Conservation (phyloP, 1,140 invertebrate genomes). For the Plectrocnemia conspersa region DNA sequence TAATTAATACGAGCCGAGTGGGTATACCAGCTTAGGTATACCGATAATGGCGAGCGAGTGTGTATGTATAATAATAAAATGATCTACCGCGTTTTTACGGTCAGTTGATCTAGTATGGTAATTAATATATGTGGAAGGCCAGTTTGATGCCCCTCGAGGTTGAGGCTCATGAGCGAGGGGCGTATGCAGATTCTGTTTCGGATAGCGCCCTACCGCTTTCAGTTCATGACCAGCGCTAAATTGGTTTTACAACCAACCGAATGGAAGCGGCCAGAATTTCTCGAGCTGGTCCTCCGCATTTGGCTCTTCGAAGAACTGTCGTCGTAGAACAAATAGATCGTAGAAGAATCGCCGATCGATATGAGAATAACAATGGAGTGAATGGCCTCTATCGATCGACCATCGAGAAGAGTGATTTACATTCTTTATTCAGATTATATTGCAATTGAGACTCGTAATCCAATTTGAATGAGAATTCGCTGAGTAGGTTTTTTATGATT, state of each 20-base stretch:
- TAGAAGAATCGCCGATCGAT: not conserved
- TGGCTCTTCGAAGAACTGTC: too few relatives aligned
- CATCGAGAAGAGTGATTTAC: not conserved
- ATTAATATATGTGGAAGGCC: constrained; percentile 22
- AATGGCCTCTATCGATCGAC: not conserved
- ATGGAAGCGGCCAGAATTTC: constrained; percentile 12
- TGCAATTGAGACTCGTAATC: constrained; percentile 5
- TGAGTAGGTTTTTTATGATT: too few relatives aligned
- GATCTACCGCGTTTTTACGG: too few relatives aligned
- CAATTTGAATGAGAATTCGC: not conserved
- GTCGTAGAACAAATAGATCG: not conserved
- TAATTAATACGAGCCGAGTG: too few relatives aligned
- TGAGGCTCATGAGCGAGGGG: constrained; percentile 25
- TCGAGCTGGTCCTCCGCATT: not conserved
- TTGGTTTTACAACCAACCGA: constrained; percentile 28
- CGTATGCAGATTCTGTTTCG: constrained; percentile 34
- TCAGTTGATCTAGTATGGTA: constrained; percentile 19
- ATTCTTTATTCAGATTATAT: not conserved
- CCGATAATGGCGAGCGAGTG: too few relatives aligned
- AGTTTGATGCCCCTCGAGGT: constrained; percentile 20
- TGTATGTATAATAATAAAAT: too few relatives aligned
- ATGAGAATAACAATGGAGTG: not conserved
- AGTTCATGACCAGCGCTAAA: constrained; percentile 34
- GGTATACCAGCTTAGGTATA: too few relatives aligned
- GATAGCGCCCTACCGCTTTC: constrained; percentile 28